These are phyloP conservation scores for Drosophila neonasuta DNA, from an alignment of 2,888 invertebrate genomes.

Conservation along the genomic window DNA sequence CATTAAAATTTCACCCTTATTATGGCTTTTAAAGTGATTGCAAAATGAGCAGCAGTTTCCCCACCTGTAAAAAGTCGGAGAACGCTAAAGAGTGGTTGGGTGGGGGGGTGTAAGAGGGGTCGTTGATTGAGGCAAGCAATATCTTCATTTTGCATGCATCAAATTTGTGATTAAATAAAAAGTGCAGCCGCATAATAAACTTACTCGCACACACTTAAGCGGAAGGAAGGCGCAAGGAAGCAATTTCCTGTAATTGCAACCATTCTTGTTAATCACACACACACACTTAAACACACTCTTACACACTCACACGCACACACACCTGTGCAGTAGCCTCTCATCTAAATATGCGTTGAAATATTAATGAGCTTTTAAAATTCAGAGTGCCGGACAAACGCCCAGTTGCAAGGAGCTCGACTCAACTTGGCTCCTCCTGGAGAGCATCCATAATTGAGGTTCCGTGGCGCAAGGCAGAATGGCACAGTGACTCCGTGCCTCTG, in stretches of 20 bases:
- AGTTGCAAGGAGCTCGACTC: conserved; percentile 10
- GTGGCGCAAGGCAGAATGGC: not conserved
- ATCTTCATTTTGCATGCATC: conserved; percentile 77
- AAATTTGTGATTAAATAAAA: conserved; percentile 73
- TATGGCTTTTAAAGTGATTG: conserved; percentile 79
- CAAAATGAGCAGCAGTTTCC: conserved; percentile 61
- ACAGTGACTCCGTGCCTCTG: conserved; percentile 19
- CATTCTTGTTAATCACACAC: conserved; percentile 78
- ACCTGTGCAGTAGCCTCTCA: conserved; percentile 46
- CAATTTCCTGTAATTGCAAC: conserved; percentile 80
- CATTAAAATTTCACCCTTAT: conserved; percentile 80
- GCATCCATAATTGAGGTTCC: conserved; percentile 50
- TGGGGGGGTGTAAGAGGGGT: not conserved
- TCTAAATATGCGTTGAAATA: conserved; percentile 71
- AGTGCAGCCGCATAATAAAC: conserved; percentile 70
- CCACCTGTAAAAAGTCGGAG: not conserved
- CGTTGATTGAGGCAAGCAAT: conserved; percentile 63
- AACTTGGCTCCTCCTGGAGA: conserved; percentile 6
- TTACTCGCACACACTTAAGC: conserved; percentile 22
- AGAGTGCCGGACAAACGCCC: conserved; percentile 35
- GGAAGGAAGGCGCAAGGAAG: conserved; percentile 80
- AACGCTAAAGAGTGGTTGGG: not conserved
- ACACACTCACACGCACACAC: conserved; percentile 13
- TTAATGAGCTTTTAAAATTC: conserved; percentile 70
- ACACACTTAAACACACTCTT: conserved; percentile 7